Conservation (phyloP, 1,140 invertebrate genomes). For the Maniola jurtina region DNA sequence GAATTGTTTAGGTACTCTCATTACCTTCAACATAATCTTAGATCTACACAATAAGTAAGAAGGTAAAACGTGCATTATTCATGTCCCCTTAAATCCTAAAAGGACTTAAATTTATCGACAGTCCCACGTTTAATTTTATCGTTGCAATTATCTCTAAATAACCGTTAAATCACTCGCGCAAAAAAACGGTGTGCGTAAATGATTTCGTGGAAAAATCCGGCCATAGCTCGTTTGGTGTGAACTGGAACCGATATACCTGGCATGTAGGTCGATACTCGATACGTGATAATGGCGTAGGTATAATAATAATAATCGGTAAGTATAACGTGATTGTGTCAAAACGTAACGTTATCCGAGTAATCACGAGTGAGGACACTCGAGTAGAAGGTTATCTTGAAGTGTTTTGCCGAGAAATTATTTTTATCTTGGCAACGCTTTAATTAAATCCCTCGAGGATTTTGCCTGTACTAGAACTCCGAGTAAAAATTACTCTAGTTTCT, state of each 20-base stretch:
- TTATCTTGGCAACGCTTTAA: conserved; percentile 4
- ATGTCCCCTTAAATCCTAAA: neutral
- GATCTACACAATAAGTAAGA: neutral
- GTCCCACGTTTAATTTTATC: neutral
- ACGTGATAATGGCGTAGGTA: conserved; percentile 11
- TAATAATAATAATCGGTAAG: neutral
- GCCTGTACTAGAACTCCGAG: neutral
- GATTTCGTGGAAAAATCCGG: conserved; percentile 9
- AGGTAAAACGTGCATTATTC: neutral
- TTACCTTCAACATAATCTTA: too few relatives aligned
- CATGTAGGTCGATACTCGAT: conserved; percentile 16
- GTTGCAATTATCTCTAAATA: neutral
- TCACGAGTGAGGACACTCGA: neutral
- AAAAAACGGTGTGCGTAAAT: conserved; percentile 9
- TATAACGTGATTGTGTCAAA: conserved; percentile 10
- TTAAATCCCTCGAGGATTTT: neutral
- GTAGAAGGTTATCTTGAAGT: conserved; percentile 13
- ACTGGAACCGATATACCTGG: conserved; percentile 16
- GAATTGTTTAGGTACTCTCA: too few relatives aligned
- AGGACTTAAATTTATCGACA: neutral
- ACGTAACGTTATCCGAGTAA: conserved; percentile 16
- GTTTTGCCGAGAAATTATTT: neutral
- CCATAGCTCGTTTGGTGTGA: conserved; percentile 1
- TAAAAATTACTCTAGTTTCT: too few relatives aligned
- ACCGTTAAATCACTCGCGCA: neutral